Evolutionary conservation across 1,140 invertebrate species (phyloP).

Genomic region (Drosophila mayri): DNA sequence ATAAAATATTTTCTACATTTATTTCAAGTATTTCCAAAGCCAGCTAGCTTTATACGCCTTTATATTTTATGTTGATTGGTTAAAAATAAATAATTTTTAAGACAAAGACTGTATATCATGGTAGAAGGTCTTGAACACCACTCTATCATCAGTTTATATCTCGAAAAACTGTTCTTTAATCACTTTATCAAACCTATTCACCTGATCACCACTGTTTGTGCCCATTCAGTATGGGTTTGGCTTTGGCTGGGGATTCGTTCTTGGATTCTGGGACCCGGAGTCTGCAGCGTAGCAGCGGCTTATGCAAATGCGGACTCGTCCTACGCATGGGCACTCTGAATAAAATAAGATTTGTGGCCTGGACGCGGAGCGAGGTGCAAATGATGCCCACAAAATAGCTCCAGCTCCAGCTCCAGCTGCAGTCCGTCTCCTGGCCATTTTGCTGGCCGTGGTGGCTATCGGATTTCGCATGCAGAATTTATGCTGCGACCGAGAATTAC

Average conservation of each 20-base stretch:
- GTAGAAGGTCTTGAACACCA: no score
- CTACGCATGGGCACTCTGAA: conserved; percentile 74
- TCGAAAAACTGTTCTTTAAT: neutral
- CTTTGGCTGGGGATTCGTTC: conserved; percentile 11
- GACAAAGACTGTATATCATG: no score
- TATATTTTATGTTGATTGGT: neutral
- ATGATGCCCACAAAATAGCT: conserved; percentile 63
- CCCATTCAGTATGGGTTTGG: conserved; percentile 42
- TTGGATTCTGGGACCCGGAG: conserved; percentile 22
- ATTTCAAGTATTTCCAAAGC: neutral
- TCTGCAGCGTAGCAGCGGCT: conserved; percentile 39
- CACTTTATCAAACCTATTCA: neutral
- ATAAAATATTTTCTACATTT: neutral
- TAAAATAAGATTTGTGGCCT: conserved; percentile 78
- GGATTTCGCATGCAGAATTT: conserved; percentile 81
- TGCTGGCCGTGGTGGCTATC: conserved; percentile 56
- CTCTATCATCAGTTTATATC: neutral
- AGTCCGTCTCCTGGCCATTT: conserved; percentile 30
- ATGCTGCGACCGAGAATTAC: conserved; percentile 74
- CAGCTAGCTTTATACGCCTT: no score
- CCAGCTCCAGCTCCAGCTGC: conserved; percentile 19
- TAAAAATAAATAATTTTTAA: no score
- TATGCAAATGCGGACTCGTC: conserved; percentile 73
- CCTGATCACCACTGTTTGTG: neutral
- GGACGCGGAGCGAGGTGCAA: conserved; percentile 67